Percentiles rank a stretch among this genome's conserved stretches.
phyloP scores from a whole-genome alignment of 2,888 invertebrate genomes.

The Fissipunctia ypsillon region DNA sequence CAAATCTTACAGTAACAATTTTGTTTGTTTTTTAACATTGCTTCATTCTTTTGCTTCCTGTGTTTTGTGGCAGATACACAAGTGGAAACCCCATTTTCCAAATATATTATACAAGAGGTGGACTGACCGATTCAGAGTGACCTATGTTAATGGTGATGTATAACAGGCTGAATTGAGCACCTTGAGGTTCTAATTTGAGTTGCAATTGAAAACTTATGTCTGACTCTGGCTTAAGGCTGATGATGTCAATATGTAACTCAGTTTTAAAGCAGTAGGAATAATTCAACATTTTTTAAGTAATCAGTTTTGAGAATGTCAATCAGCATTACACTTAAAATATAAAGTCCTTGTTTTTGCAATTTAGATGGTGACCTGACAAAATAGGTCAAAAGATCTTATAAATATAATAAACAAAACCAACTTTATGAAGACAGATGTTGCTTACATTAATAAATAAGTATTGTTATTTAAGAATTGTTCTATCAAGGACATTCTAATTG shows the following conservation, averaged over 20 bases:
- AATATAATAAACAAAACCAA: slow-evolving; percentile 26
- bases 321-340: slow-evolving; percentile 1
- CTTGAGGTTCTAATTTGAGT: not conserved
- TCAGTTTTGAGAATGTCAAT: not conserved
- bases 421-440: slow-evolving; percentile 18
- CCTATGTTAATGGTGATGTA: not conserved
- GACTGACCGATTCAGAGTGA: not conserved
- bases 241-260: slow-evolving; percentile 3
- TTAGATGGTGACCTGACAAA: slow-evolving; percentile 27
- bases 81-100: not conserved
- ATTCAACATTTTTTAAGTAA: not conserved
- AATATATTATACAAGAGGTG: too few species aligned
- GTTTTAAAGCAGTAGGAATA: not conserved
- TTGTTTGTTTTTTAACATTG: not conserved
- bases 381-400: slow-evolving; percentile 31
- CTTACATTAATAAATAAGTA: slow-evolving; percentile 9
- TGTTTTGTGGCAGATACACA: not conserved
- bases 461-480: slow-evolving; percentile 49
- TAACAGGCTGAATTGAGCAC: not conserved
- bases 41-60: not conserved
- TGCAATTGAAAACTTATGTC: not conserved
- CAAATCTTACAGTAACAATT: not conserved
- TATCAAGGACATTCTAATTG: slow-evolving; percentile 65
- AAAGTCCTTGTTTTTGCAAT: slow-evolving; percentile 10
- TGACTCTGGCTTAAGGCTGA: too few species aligned